Evolutionary conservation across 2,888 invertebrate species (phyloP).

Genomic region (Drosophila mimetica): DNA sequence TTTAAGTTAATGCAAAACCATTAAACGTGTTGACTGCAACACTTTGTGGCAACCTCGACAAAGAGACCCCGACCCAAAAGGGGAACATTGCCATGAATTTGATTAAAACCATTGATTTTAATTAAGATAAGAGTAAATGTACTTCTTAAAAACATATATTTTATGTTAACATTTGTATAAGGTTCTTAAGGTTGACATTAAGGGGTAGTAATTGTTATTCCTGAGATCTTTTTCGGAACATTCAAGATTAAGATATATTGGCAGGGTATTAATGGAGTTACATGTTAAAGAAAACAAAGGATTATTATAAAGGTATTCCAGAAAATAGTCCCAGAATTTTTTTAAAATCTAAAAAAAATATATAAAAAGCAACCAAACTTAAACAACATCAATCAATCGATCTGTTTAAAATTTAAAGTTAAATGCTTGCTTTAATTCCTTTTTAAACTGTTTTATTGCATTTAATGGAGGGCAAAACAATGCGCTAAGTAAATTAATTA

Average conservation of each 20-base stretch:
- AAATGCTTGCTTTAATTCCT: neutral
- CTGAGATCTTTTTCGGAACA: neutral
- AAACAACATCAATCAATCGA: too few relatives aligned
- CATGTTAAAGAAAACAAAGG: too few relatives aligned
- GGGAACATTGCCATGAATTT: neutral
- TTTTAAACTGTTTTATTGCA: neutral
- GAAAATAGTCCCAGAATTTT: neutral
- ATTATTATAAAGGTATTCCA: too few relatives aligned
- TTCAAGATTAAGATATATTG: neutral
- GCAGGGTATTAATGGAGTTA: neutral
- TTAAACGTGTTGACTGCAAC: constrained; percentile 74
- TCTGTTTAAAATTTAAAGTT: too few relatives aligned
- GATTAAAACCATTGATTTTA: constrained; percentile 19
- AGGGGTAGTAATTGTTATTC: neutral
- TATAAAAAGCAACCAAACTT: too few relatives aligned
- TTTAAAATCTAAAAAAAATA: neutral
- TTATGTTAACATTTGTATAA: neutral
- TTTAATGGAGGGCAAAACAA: constrained; percentile 7
- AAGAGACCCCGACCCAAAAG: too few relatives aligned
- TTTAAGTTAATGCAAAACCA: constrained; percentile 67
- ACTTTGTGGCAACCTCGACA: constrained; percentile 59
- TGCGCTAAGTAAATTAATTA: constrained; percentile 48
- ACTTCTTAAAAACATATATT: constrained; percentile 2
- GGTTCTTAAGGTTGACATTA: neutral
- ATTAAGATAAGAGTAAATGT: constrained; percentile 4